Base-by-base conservation (phyloP, 2,888 invertebrate species). In the Idaea biselata region DNA sequence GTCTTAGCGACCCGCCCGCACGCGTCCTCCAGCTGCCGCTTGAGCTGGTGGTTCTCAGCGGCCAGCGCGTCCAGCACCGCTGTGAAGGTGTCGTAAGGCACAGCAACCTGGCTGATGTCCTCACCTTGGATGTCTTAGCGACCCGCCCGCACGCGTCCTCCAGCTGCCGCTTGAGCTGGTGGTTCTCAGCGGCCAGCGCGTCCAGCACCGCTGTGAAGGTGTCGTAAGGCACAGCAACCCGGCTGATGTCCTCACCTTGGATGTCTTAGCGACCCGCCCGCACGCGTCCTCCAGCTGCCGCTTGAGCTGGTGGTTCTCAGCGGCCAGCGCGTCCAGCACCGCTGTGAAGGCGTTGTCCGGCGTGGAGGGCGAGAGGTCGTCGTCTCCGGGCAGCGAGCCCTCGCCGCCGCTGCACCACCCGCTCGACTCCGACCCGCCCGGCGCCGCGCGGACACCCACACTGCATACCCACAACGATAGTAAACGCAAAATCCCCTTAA, bases 1-100 rank as follows among this genome's bases (percentile, higher is more conserved):
- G 97, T 95, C 86, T 97, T 97, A 58, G 96, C 95, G 66, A 97
- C 96, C 76, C 97, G 96, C 79, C 95, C 95, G 78, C 96, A 96
- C 70, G 96, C 97, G 71, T 95, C 94, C 62, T 96, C 95, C n/a
- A 98, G 89, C 83, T 98, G 97, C 61, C 96, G 91, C 88, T 97
- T 96, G 68, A 98, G 94, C 70, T 95, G 94, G 76, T 95, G 95
- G 84, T 97, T 97, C 90, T 98, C 55, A 16, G 55, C 11, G 14
- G n/a, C 6, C 1, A 6, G 55, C 1, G 16, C 11, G 55, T n/a
- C n/a, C n/a, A n/a, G n/a, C n/a, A n/a, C n/a, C n/a, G n/a, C n/a
- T n/a, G 68, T 95, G 94, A 87, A 97, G 78, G 93, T 97, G 94
- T 74, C 97, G 94, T 90, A 97, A 8, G 32, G 32, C 4, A 8